Percentiles rank a stretch among this genome's conserved stretches.
These are phyloP conservation scores for Apteryx mantelli DNA, from an alignment of 2,113 vertebrate species.

Conservation along the genomic window DNA sequence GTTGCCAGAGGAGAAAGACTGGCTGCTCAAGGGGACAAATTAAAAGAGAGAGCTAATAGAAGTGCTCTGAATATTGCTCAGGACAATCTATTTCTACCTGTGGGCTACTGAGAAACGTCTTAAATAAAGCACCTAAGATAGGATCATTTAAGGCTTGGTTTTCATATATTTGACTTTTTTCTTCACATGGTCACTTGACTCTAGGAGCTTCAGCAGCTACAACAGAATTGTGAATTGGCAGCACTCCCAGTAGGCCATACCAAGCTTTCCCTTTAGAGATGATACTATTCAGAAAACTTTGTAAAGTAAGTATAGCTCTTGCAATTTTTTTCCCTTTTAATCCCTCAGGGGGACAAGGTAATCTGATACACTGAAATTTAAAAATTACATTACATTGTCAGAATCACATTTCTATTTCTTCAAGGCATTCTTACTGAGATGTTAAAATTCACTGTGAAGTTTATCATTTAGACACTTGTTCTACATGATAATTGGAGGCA, in stretches of 20 bases:
- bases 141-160: not conserved
- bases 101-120: not conserved
- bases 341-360: not conserved
- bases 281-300: not conserved
- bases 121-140: not conserved
- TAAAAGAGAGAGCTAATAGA: not conserved
- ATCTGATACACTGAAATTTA: slow-evolving; percentile 33
- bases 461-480: slow-evolving; percentile 30
- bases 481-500: not conserved
- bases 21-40: not conserved
- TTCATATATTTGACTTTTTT: not conserved
- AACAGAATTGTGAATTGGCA: not conserved
- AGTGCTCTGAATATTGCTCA: not conserved
- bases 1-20: not conserved
- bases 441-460: slow-evolving; percentile 40
- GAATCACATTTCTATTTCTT: slow-evolving; percentile 12
- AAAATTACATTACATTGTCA: slow-evolving; percentile 19
- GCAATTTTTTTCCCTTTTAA: not conserved
- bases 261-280: not conserved
- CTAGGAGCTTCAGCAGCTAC: not conserved
- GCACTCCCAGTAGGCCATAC: not conserved
- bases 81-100: not conserved
- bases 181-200: not conserved
- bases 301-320: not conserved
- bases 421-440: slow-evolving; percentile 2